phyloP scores from a whole-genome alignment of 1,140 invertebrate genomes.

The Microplitis mediator region DNA sequence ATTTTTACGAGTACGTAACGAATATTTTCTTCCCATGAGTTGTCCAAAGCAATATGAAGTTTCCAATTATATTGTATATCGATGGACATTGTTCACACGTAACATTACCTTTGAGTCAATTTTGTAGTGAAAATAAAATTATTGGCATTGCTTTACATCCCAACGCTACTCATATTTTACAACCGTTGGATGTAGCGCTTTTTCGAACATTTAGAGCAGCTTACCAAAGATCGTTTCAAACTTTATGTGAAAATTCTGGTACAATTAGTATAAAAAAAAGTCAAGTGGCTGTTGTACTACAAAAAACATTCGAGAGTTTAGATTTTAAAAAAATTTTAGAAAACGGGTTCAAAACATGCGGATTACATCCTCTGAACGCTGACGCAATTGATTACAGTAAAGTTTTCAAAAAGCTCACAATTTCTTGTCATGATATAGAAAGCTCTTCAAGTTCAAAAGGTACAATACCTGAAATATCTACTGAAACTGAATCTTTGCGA shows the following conservation, averaged over 20 bases:
- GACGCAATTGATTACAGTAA: conserved; percentile 18
- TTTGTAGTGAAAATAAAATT: conserved; percentile 36
- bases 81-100: background rate
- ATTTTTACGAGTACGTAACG: background rate
- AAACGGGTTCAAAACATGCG: conserved; percentile 21
- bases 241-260: conserved; percentile 3
- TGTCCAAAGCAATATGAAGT: background rate
- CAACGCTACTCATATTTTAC: conserved; percentile 50
- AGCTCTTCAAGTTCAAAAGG: background rate
- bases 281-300: conserved; percentile 22
- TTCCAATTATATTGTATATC: conserved; percentile 2
- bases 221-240: background rate
- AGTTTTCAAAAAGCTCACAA: background rate
- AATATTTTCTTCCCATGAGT: background rate
- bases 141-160: conserved; percentile 32
- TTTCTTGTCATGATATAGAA: background rate
- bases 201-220: conserved; percentile 31
- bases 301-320: background rate
- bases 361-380: conserved; percentile 5
- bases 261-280: conserved; percentile 3
- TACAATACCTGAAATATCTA: background rate
- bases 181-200: conserved; percentile 48
- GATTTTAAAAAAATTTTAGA: conserved; percentile 10
- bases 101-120: background rate
- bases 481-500: background rate